These are phyloP conservation scores for Aramus guarauna DNA, from an alignment of 2,113 vertebrate species.

Conservation along the genomic window DNA sequence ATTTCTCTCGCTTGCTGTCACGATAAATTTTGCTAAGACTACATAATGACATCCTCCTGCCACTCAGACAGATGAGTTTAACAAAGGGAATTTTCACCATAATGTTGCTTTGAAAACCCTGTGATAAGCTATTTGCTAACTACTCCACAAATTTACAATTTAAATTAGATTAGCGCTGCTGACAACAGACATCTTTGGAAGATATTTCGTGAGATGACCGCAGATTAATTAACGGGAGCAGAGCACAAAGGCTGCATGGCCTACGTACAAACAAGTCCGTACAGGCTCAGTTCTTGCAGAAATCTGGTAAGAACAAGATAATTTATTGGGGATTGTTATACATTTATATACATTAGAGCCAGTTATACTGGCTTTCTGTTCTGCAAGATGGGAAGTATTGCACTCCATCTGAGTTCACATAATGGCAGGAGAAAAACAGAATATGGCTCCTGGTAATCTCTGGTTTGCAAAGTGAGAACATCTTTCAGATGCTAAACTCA, in stretches of 20 bases:
- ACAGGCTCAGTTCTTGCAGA: background rate
- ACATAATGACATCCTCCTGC: background rate
- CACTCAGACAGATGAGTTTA: background rate
- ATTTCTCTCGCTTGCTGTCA: background rate
- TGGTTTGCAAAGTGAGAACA: background rate
- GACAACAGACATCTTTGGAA: background rate
- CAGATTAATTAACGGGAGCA: background rate
- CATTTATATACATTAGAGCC: background rate
- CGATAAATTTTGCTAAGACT: background rate
- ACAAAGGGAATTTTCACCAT: conserved; percentile 24
- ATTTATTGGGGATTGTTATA: background rate
- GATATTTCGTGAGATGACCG: background rate
- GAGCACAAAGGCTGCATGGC: background rate
- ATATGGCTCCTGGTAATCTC: background rate
- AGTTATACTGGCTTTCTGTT: background rate
- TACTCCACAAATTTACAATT: background rate
- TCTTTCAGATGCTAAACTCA: background rate
- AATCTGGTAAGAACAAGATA: background rate
- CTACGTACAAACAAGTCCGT: background rate
- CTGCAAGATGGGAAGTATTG: background rate
- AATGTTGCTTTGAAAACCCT: background rate
- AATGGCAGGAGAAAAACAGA: background rate
- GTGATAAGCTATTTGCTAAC: conserved; percentile 8
- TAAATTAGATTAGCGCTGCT: background rate
- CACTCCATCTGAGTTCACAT: background rate